phyloP scores from a whole-genome alignment of 1,140 invertebrate genomes.

The Trichonephila inaurata region DNA sequence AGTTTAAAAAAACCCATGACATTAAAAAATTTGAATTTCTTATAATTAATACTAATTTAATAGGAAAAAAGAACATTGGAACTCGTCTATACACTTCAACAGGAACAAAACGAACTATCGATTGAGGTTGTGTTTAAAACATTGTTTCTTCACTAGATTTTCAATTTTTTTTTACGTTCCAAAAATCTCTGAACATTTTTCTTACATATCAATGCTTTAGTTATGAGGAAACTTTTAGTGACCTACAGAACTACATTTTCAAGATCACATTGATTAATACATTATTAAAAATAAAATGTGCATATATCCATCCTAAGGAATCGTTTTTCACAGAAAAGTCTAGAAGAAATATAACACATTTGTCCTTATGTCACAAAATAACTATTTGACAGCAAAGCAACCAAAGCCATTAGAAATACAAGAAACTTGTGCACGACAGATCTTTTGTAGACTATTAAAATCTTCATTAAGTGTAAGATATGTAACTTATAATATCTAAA shows the following conservation, averaged over 20 bases:
- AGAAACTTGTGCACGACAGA: background rate
- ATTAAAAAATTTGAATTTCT: background rate
- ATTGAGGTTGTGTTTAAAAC: background rate
- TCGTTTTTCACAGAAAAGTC: slow-evolving; percentile 27
- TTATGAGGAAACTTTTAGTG: background rate
- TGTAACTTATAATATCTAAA: too few species aligned
- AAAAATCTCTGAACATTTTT: background rate
- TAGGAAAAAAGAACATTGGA: background rate
- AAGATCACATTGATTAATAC: slow-evolving; percentile 56
- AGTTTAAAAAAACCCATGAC: background rate
- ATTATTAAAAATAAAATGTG: slow-evolving; percentile 71
- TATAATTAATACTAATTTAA: background rate
- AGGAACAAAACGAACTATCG: background rate
- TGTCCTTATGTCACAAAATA: slow-evolving; percentile 49
- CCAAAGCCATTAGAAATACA: background rate
- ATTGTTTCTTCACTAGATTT: too few species aligned
- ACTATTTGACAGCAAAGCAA: slow-evolving; percentile 44
- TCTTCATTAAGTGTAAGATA: too few species aligned
- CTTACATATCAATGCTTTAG: background rate
- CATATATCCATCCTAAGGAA: slow-evolving; percentile 57
- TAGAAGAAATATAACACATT: slow-evolving; percentile 55
- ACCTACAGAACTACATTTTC: slow-evolving; percentile 40
- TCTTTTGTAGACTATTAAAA: too few species aligned
- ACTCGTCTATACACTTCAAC: background rate
- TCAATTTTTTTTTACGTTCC: background rate